Base-by-base conservation (phyloP, 2,797 vertebrate genomes). In the Chelmon rostratus region DNA sequence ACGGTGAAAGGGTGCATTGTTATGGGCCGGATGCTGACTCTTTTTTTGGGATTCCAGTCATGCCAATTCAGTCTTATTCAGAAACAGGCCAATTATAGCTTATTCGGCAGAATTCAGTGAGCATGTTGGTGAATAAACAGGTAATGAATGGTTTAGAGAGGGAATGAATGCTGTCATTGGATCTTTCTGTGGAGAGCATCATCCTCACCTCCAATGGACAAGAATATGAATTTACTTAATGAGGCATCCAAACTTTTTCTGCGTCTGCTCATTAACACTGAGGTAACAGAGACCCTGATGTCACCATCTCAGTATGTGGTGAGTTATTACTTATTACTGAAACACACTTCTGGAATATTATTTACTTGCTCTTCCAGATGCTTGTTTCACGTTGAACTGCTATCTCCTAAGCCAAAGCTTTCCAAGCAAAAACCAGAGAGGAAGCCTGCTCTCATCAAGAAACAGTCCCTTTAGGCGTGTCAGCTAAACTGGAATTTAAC, bases 91-190 rank as follows among this genome's bases (percentile, higher is more conserved):
- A 76, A 70, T 83, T 82, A 65, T 56, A 70, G 78, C 73, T 79
- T 4, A 3, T 59, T 87, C 62, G 73, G 78, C 66, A 73, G 67
- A 68, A 79, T 82, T 84, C 75, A 73, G 33, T 11, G 62, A 57
- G 49, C 42, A 54, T 64, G 69, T 58, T 73, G 58, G 52, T 67
- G 78, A 78, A 81, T 84, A 76, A 85, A 77, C 69, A 79, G 66
- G 67, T 86, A 83, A 86, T 81, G 84, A 81, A 78, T 59, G 68
- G 69, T 85, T 89, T 79, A 79, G 57, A 67, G 67, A 84, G 33
- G 38, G 35, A 73, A 61, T 76, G 74, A 86, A 88, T 86, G 81
- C 62, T 68, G 64, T 70, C 73, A 61, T 70, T 44, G 52, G 23
- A 31, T 59, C 21, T n/a, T 35, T 42, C 49, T 58, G 44, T 40